These are phyloP conservation scores for Gonioctena quinquepunctata DNA, from an alignment of 1,140 invertebrate species.

Conservation along the genomic window DNA sequence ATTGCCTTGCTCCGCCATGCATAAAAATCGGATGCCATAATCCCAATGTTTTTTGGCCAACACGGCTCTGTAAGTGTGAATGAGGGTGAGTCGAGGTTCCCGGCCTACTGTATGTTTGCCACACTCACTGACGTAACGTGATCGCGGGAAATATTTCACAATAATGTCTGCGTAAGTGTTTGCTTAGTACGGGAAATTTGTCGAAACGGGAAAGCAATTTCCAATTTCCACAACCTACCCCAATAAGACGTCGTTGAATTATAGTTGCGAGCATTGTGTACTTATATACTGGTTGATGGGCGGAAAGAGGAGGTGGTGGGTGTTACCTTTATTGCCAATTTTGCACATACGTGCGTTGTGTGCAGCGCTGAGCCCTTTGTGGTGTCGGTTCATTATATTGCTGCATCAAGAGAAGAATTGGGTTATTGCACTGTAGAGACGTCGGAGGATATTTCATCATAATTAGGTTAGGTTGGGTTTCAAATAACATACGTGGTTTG, in stretches of 20 bases:
- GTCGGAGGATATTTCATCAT: neutral
- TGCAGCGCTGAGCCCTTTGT: neutral
- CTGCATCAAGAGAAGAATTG: neutral
- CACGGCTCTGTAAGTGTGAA: neutral
- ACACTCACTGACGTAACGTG: constrained; percentile 21
- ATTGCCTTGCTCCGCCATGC: no score
- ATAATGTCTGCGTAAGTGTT: constrained; percentile 33
- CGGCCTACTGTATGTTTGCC: neutral
- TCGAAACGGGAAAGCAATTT: constrained; percentile 13
- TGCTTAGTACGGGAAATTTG: constrained; percentile 33
- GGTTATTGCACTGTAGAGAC: neutral
- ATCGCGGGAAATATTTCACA: constrained; percentile 29
- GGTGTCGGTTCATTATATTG: neutral
- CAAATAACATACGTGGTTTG: no score
- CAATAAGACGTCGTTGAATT: constrained; percentile 10
- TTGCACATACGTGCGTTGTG: neutral
- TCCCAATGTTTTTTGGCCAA: neutral
- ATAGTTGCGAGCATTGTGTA: neutral
- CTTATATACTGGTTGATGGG: neutral
- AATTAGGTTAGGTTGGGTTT: no score
- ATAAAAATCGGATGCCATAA: no score
- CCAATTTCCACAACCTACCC: constrained; percentile 23
- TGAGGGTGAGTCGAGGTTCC: neutral
- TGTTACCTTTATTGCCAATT: constrained; percentile 9
- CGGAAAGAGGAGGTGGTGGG: neutral